Percentiles rank a stretch among this genome's conserved stretches.
These are phyloP conservation scores for Muscidifurax raptorellus DNA, from an alignment of 1,140 invertebrate genomes.

Conservation along the genomic window DNA sequence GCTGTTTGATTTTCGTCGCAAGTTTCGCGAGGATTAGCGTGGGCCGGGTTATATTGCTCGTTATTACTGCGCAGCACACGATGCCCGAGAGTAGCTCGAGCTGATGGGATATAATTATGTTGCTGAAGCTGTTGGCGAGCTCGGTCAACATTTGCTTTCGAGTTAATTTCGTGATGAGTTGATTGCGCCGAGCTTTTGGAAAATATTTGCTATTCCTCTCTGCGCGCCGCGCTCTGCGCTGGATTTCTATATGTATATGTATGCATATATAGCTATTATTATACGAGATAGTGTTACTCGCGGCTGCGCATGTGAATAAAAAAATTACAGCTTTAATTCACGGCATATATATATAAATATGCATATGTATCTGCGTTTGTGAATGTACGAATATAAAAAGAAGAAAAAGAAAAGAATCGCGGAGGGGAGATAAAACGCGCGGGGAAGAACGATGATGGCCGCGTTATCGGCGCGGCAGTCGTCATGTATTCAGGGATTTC, in stretches of 20 bases:
- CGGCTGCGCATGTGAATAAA: neutral
- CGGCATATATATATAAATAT: too few relatives aligned
- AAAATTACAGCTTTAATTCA: too few relatives aligned
- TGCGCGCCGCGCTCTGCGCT: too few relatives aligned
- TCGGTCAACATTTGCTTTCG: slow-evolving; percentile 1
- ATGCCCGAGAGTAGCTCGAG: neutral
- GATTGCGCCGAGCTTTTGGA: neutral
- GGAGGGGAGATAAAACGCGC: slow-evolving; percentile 36
- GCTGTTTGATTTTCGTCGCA: slow-evolving; percentile 10
- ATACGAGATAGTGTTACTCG: too few relatives aligned
- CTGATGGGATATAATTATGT: too few relatives aligned
- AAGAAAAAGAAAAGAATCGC: neutral
- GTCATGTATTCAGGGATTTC: slow-evolving; percentile 22
- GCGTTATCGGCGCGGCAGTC: slow-evolving; percentile 13
- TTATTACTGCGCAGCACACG: neutral
- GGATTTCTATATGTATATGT: too few relatives aligned
- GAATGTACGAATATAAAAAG: too few relatives aligned
- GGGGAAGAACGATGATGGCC: slow-evolving; percentile 14
- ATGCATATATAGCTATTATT: too few relatives aligned
- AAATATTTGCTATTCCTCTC: neutral
- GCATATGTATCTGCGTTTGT: too few relatives aligned
- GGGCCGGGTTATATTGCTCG: neutral
- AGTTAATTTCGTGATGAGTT: neutral
- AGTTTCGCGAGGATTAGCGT: neutral
- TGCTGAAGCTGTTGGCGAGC: too few relatives aligned